phyloP scores from a whole-genome alignment of 2,113 vertebrate genomes.

The Mastomys natalensis region DNA sequence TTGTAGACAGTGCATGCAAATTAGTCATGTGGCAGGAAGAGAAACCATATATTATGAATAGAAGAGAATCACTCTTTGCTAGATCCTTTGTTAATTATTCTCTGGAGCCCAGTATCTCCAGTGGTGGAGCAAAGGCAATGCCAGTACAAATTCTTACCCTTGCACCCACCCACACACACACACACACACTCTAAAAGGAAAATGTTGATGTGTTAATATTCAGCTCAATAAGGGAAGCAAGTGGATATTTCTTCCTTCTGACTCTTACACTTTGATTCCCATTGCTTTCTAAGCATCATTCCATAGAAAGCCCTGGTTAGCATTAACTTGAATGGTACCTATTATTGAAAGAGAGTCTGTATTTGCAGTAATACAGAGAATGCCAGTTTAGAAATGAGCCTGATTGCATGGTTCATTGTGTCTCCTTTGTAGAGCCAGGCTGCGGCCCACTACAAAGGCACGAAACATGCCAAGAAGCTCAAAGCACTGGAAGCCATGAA shows the following conservation, averaged over 20 bases:
- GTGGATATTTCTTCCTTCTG: not conserved
- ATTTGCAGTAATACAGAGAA: slow-evolving; percentile 90
- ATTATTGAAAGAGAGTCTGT: slow-evolving; percentile 90
- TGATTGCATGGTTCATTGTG: slow-evolving; percentile 92
- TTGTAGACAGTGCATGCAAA: slow-evolving; percentile 40
- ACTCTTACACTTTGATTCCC: slow-evolving; percentile 11
- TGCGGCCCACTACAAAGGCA: slow-evolving; percentile 99
- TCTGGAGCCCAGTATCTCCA: slow-evolving; percentile 21
- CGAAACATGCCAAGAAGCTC: slow-evolving; percentile 99
- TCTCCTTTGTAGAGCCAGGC: slow-evolving; percentile 98
- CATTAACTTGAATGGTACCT: slow-evolving; percentile 85
- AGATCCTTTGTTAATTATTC: slow-evolving; percentile 14
- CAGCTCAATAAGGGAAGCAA: not conserved
- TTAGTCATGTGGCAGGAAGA: not conserved
- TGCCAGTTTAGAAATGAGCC: slow-evolving; percentile 90
- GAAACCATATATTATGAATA: slow-evolving; percentile 6
- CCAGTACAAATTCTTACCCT: not conserved
- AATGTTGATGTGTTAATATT: not conserved
- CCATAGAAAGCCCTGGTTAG: slow-evolving; percentile 61
- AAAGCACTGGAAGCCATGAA: slow-evolving; percentile 97
- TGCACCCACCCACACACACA: accelerated
- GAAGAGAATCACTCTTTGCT: slow-evolving; percentile 10
- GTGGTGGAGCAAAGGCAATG: not conserved
- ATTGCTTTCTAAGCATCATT: slow-evolving; percentile 84
- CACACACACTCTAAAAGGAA: not conserved